Conservation (phyloP, 2,797 vertebrate genomes). For the Neosalanx taihuensis region DNA sequence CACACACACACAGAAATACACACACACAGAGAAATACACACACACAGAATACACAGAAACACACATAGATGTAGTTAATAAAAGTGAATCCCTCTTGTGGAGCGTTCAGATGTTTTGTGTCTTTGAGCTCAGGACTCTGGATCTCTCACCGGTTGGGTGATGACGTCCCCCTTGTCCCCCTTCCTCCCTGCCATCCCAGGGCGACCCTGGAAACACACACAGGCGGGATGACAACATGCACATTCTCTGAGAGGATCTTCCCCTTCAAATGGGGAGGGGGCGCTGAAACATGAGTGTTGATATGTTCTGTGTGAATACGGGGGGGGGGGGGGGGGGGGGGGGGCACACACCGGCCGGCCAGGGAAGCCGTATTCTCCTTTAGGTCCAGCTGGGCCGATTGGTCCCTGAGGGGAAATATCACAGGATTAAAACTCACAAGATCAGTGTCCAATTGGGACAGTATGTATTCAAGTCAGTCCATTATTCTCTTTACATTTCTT, state of each 20-base stretch:
- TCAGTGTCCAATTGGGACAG: too few relatives aligned
- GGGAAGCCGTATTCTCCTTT: constrained; percentile 94
- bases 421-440: background rate
- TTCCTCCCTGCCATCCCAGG: constrained; percentile 83
- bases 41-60: background rate
- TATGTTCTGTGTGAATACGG: background rate
- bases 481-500: too few relatives aligned
- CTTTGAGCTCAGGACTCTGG: too few relatives aligned
- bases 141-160: constrained; percentile 68
- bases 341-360: constrained; percentile 85
- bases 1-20: background rate
- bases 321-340: background rate
- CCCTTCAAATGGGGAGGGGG: constrained; percentile 30
- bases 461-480: too few relatives aligned
- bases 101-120: background rate
- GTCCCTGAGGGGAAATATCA: constrained; percentile 76
- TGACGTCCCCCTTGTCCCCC: constrained; percentile 82
- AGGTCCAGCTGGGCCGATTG: constrained; percentile 79
- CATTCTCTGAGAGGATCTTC: constrained; percentile 75
- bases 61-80: background rate
- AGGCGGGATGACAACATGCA: background rate
- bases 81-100: background rate
- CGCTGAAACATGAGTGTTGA: background rate
- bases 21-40: constrained; percentile 1
- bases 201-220: constrained; percentile 75